Evolutionary conservation across 1,140 invertebrate species (phyloP), one percentile per base, ranked within the genome.

Genomic region (Drosophila hydei): DNA sequence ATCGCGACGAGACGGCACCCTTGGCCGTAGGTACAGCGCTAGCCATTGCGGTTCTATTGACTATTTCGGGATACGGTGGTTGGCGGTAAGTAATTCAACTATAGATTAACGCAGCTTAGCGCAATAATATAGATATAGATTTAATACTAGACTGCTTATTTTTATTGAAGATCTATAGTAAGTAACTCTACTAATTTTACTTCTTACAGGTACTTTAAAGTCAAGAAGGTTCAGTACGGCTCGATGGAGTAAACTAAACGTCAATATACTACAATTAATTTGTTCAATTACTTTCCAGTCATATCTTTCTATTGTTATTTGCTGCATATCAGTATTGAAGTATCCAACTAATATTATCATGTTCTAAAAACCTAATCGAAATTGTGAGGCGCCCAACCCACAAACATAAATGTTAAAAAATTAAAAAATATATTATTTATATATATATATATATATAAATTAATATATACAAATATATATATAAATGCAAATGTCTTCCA

Each of bases 181-280:
- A n/a, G n/a, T n/a, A 54, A 18, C 12, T 16, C 1, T 42, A 30
- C n/a, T 47, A 48, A 18, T 61, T 48, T 9, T 6, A 40, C 4
- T 36, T n/a, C 42, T 60, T 97, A 94, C 92, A 94, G 97, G 76
- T 97, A 97, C 85, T 94, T 97, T 81, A 97, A 97, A 91, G 94
- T 97, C 25, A 97, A 97, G 92, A 97, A 97, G 89, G 96, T 97
- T 4, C 96, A 97, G 84, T 98, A 98, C 91, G 97, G 97, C 84
- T 97, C 96, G 1, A 98, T 98, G 97, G 96, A 97, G 91, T 98
- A 95, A 94, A 74, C 8, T 4, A 12, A 5, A 48, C 50, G 48
- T 43, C 48, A 65, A 64, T 60, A n/a, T 62, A 63, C 48, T 55
- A 56, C 64, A 74, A 80, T 23, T 87, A 72, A 88, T 62, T 70